Evolutionary conservation across 2,797 vertebrate genomes (phyloP).

Genomic region (Pipistrellus pipistrellus): DNA sequence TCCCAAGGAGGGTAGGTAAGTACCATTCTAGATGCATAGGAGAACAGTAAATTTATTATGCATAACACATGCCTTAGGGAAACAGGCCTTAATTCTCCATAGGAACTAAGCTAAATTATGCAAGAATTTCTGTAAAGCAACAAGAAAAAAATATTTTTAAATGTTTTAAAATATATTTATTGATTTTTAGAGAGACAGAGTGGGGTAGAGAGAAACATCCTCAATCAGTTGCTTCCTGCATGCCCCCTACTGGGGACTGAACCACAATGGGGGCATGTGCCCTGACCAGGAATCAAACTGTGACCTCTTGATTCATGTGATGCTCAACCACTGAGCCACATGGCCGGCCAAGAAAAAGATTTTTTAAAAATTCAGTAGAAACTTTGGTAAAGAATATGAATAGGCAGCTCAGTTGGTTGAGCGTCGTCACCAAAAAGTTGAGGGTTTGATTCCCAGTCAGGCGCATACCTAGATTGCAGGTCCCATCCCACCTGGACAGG

Average conservation of each 20-base stretch:
- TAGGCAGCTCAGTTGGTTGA: background rate
- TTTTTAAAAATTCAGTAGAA: conserved; percentile 22
- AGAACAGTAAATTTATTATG: conserved; percentile 31
- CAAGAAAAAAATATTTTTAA: background rate
- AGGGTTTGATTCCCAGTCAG: background rate
- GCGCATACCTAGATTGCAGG: background rate
- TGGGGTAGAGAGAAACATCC: too few species aligned
- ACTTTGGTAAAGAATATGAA: conserved; percentile 48
- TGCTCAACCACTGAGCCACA: too few species aligned
- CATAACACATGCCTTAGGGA: background rate
- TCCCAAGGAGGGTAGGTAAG: background rate
- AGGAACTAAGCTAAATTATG: conserved; percentile 56
- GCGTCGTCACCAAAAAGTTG: background rate
- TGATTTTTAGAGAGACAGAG: too few species aligned
- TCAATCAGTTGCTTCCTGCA: too few species aligned
- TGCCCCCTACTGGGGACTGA: too few species aligned
- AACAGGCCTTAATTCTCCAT: conserved; percentile 53
- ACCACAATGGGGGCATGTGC: too few species aligned
- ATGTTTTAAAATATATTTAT: too few species aligned
- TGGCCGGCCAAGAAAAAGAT: too few species aligned
- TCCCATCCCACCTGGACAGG: background rate
- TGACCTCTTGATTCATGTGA: too few species aligned
- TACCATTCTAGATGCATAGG: background rate
- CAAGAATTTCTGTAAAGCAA: conserved; percentile 53
- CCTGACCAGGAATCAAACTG: too few species aligned